Evolutionary conservation across 2,113 vertebrate species (phyloP).

Genomic region (Clupea harengus): DNA sequence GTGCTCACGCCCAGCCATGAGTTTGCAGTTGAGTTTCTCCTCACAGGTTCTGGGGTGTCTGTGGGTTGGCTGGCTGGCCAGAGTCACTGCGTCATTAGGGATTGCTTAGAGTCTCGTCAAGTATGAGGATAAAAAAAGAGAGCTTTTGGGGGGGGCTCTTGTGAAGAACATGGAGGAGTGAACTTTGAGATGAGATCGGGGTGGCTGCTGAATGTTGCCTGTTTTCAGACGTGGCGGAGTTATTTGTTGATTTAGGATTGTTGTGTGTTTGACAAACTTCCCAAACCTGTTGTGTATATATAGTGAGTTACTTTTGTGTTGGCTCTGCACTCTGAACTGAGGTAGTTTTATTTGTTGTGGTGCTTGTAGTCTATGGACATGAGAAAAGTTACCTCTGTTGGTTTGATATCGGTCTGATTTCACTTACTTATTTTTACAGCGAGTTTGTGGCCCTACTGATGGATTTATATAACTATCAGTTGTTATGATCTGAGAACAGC

Average conservation of each 20-base stretch:
- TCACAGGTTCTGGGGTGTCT: slow-evolving; percentile 4
- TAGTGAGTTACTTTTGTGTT: no score
- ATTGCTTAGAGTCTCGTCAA: not conserved
- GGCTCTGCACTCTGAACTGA: no score
- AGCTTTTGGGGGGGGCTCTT: not conserved
- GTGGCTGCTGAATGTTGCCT: not conserved
- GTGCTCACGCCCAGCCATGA: slow-evolving; percentile 62
- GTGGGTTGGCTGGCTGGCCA: not conserved
- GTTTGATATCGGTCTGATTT: no score
- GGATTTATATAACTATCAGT: no score
- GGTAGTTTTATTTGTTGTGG: not conserved
- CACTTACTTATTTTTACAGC: no score
- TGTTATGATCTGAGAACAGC: no score
- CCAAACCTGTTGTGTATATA: not conserved
- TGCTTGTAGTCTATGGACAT: not conserved
- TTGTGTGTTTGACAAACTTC: not conserved
- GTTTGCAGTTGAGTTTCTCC: slow-evolving; percentile 72
- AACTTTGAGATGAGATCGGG: not conserved
- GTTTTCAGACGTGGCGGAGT: not conserved
- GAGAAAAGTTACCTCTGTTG: no score
- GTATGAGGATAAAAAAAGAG: not conserved
- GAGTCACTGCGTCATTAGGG: not conserved
- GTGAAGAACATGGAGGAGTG: not conserved
- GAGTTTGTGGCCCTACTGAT: no score
- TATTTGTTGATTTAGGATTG: not conserved